Conservation (phyloP, 2,113 vertebrate genomes). For the Gobiocypris rarus region DNA sequence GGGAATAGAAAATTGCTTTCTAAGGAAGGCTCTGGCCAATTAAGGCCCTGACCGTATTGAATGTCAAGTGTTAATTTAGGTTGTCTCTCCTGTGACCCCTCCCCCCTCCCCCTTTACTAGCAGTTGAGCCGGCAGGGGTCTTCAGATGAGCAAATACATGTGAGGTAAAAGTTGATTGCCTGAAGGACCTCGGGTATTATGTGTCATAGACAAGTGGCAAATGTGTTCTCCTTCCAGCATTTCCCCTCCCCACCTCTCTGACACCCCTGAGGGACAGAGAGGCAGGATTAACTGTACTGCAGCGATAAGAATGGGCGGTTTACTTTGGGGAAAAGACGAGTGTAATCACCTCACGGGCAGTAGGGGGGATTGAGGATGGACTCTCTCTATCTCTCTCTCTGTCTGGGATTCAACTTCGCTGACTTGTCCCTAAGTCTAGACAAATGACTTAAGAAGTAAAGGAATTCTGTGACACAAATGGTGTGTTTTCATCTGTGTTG, state of each 20-base stretch:
- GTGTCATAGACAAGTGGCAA: slow-evolving; percentile 98
- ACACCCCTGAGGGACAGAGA: slow-evolving; percentile 72
- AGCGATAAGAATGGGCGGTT: slow-evolving; percentile 86
- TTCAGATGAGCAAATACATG: slow-evolving; percentile 98
- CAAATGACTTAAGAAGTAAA: background rate
- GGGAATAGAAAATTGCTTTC: slow-evolving; percentile 99
- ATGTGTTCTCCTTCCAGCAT: slow-evolving; percentile 90
- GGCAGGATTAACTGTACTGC: slow-evolving; percentile 85
- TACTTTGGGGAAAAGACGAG: slow-evolving; percentile 69
- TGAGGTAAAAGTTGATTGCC: slow-evolving; percentile 99
- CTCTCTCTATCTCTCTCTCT: background rate
- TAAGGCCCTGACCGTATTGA: slow-evolving; percentile 99
- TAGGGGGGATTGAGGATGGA: slow-evolving; percentile 38
- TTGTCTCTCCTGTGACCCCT: slow-evolving; percentile 64
- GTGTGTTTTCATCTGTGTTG: background rate
- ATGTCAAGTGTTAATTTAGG: slow-evolving; percentile 99
- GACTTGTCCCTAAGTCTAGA: slow-evolving; percentile 13
- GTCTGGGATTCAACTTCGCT: slow-evolving; percentile 3
- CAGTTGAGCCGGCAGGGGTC: slow-evolving; percentile 76
- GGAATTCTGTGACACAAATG: background rate
- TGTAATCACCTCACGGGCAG: slow-evolving; percentile 51
- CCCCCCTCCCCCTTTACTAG: slow-evolving; percentile 62
- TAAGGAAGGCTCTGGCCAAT: slow-evolving; percentile 99
- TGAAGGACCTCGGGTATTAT: slow-evolving; percentile 91
- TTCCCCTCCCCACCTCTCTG: slow-evolving; percentile 75